Base-by-base conservation (phyloP, 2,113 vertebrate genomes). In the Neofelis nebulosa region DNA sequence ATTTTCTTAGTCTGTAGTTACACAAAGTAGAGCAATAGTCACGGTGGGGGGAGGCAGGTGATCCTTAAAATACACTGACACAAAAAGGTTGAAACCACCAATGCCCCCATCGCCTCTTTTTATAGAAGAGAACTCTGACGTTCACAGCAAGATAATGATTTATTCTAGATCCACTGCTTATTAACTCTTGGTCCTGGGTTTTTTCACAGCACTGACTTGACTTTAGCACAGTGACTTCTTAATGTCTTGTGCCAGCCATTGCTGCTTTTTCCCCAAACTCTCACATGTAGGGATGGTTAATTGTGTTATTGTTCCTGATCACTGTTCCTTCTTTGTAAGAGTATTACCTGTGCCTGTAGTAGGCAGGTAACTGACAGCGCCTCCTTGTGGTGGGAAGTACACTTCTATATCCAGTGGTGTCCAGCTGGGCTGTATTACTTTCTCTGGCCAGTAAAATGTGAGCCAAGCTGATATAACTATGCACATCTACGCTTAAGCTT, bases 21-120 rank as follows among this genome's bases (percentile, higher is more conserved):
- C 45, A 95, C 90, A 55, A 73, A 61, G 41, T n/a, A 45, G 7
- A 68, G 15, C n/a, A 85, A 23, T 12, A 45, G 65, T 45, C 27
- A 3, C 10, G 31, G 0, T 0, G 48, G 31, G 14, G 15, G 12
- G 1, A 18, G 57, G 25, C 16, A 73, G 78, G 1, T 36, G 55
- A 83, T 16, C 48, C 31, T 76, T 79, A 80, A 95, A 66, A 66
- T 25, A 3, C 29, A 12, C 55, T 33, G 6, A 78, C 45, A 18
- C n/a, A 18, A 68, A 89, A 91, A 48, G 15, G 5, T 45, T 38
- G n/a, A 63, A 86, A 92, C 41, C 21, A 45, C 27, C 7, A 2
- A 7, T 71, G 15, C 41, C 68, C 12, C 4, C 15, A 6, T 89
- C 12, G 52, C 45, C n/a, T 91, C 66, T 6, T 71, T 93, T 95